Evolutionary conservation across 2,797 vertebrate species (phyloP).

Genomic region (Anas acuta): DNA sequence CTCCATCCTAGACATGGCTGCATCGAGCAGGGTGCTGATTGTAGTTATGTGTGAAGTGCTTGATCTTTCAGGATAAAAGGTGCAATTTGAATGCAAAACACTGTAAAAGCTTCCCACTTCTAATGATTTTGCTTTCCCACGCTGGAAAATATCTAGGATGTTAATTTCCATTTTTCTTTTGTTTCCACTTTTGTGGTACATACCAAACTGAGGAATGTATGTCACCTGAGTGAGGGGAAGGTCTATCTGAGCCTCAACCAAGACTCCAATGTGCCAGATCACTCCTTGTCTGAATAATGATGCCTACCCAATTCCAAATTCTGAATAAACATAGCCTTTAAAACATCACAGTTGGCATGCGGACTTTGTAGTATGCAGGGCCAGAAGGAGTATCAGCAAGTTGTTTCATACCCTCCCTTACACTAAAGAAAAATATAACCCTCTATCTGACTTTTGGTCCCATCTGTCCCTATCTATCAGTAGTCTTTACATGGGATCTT

Average conservation of each 20-base stretch:
- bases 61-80: slow-evolving; percentile 61
- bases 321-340: not conserved
- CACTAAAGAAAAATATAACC: not conserved
- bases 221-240: not conserved
- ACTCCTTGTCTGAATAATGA: not conserved
- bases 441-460: not conserved
- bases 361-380: not conserved
- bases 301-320: not conserved
- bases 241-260: not conserved
- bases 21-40: not conserved
- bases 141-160: slow-evolving; percentile 17
- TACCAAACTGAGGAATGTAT: not conserved
- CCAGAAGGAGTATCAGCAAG: not conserved
- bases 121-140: slow-evolving; percentile 38
- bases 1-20: slow-evolving; percentile 18
- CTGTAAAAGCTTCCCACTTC: slow-evolving; percentile 20
- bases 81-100: slow-evolving; percentile 58
- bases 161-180: slow-evolving; percentile 55
- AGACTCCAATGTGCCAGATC: not conserved
- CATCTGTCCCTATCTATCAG: not conserved
- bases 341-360: not conserved
- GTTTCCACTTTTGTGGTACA: slow-evolving; percentile 28
- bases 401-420: not conserved
- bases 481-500: not conserved
- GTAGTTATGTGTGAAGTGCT: slow-evolving; percentile 26